Evolutionary conservation across 37 sponge, comb jelly and placozoan genomes (phyloP).

Genomic region (Aplysina aerophoba): DNA sequence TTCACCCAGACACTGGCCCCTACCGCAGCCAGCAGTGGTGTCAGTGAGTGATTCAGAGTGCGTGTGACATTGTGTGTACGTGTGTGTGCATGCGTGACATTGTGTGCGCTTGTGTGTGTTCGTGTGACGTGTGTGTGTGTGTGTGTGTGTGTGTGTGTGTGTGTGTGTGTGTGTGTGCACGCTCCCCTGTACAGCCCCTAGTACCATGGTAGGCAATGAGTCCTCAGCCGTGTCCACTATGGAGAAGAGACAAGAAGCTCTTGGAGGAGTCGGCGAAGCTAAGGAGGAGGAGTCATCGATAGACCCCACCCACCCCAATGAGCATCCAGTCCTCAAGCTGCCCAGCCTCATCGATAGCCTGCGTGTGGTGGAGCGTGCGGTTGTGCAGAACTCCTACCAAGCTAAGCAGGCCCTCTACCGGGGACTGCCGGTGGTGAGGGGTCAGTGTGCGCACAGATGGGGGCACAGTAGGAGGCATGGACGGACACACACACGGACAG

Average conservation of each 20-base stretch:
- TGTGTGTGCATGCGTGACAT: neutral
- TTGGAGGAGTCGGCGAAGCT: neutral
- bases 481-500: neutral
- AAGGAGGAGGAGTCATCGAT: slow-evolving; percentile 7
- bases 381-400: slow-evolving; percentile 87
- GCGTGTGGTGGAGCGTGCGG: slow-evolving; percentile 83
- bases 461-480: too few species aligned
- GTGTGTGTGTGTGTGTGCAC: slow-evolving; percentile 25
- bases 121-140: slow-evolving; percentile 23
- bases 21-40: too few species aligned
- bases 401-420: slow-evolving; percentile 90
- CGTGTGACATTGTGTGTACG: neutral
- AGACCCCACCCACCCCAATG: slow-evolving; percentile 75
- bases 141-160: slow-evolving; percentile 23
- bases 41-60: neutral
- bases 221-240: slow-evolving; percentile 9
- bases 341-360: slow-evolving; percentile 63
- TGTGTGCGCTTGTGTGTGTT: slow-evolving; percentile 20
- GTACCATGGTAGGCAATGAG: neutral
- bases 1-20: too few species aligned
- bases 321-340: slow-evolving; percentile 76
- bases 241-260: neutral
- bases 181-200: neutral
- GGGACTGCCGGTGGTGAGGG: slow-evolving; percentile 61
- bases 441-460: slow-evolving; percentile 58